Evolutionary conservation across 2,113 vertebrate species (phyloP).

Genomic region (Sclerurus mexicanus): DNA sequence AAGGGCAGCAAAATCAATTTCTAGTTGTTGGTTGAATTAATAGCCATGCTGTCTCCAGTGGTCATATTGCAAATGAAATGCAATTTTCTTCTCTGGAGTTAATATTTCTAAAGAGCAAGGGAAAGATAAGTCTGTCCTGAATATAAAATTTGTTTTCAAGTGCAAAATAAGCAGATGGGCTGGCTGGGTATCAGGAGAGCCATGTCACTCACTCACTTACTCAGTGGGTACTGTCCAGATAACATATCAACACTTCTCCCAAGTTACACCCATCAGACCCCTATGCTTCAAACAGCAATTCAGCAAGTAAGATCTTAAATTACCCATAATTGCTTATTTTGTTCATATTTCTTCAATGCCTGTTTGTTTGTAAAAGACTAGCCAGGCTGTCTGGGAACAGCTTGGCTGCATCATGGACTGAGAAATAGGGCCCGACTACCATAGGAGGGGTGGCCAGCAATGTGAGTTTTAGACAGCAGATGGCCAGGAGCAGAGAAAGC

Average conservation of each 20-base stretch:
- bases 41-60: background rate
- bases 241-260: conserved; percentile 32
- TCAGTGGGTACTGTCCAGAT: conserved; percentile 37
- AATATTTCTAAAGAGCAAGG: background rate
- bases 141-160: conserved; percentile 36
- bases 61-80: background rate
- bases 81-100: background rate
- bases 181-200: conserved; percentile 10
- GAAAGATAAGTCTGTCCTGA: background rate
- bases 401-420: conserved; percentile 48
- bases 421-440: background rate
- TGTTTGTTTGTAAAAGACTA: conserved; percentile 43
- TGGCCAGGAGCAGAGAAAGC: conserved; percentile 16
- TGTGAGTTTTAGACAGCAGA: conserved; percentile 52
- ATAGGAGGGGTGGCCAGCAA: background rate
- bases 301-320: conserved; percentile 22
- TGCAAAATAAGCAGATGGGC: conserved; percentile 49
- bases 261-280: background rate
- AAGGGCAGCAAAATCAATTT: background rate
- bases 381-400: conserved; percentile 59
- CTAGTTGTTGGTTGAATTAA: background rate
- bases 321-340: conserved; percentile 31
- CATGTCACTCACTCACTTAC: background rate
- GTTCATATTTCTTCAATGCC: background rate
- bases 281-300: background rate